Conservation (phyloP, 37 sponge, comb jelly and placozoan genomes). For the Tethya wilhelma region DNA sequence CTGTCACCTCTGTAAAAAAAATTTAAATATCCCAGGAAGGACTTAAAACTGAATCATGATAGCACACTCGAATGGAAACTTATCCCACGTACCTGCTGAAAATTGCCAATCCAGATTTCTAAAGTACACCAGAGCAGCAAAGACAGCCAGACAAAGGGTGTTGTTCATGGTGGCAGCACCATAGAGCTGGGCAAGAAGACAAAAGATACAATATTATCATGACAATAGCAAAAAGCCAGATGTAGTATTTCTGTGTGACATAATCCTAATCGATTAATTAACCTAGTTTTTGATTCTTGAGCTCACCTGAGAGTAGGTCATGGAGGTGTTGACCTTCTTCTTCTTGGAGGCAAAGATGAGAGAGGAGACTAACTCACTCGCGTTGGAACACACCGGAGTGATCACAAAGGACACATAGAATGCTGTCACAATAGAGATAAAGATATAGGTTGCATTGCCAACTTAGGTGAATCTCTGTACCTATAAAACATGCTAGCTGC, state of each 20-base stretch:
- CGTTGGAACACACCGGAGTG: constrained; percentile 94
- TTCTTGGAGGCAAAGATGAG: constrained; percentile 91
- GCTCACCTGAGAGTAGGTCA: constrained; percentile 90
- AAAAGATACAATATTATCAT: not conserved
- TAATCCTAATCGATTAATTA: not conserved
- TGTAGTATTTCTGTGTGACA: not conserved
- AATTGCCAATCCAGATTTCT: constrained; percentile 83
- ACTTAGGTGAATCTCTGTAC: not conserved
- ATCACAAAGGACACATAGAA: constrained; percentile 93
- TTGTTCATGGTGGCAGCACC: constrained; percentile 98
- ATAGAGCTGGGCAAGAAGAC: constrained; percentile 61
- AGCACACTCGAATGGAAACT: not conserved
- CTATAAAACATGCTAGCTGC: not conserved
- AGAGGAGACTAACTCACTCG: constrained; percentile 93
- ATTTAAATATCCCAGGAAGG: not conserved
- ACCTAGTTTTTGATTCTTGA: not conserved
- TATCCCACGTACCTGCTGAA: constrained; percentile 74
- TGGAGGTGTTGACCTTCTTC: constrained; percentile 70
- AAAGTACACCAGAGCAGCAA: constrained; percentile 81
- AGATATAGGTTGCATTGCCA: not conserved
- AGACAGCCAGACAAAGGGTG: constrained; percentile 89
- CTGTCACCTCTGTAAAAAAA: constrained; percentile 77
- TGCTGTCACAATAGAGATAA: constrained; percentile 13
- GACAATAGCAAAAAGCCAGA: not conserved
- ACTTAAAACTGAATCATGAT: not conserved